Evolutionary conservation across 2,797 vertebrate species (phyloP), one percentile per base, ranked within the genome.

Genomic region (Tarsius wallacei): DNA sequence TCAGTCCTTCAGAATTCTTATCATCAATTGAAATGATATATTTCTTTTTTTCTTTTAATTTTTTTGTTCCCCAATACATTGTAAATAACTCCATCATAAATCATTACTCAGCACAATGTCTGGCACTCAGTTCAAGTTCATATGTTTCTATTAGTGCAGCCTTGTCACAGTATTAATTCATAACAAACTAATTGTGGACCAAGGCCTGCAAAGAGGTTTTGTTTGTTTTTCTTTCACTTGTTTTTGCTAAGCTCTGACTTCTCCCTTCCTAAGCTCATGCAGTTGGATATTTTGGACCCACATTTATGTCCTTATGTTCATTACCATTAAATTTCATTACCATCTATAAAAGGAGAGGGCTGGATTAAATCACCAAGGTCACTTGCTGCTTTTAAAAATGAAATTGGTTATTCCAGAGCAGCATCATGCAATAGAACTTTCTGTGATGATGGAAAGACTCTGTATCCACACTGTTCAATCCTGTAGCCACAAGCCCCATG

Each of bases 301-400:
- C 59, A 11, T 94, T 97, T 94, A 96, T 96, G 64, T 87, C 91
- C 86, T 93, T 91, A 81, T 94, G 91, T 93, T 97, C 82, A 76
- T 97, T 95, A 94, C 33, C 83, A 91, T 97, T 97, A 96, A 80
- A 82, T 94, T 97, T 96, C 89, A 95, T 97, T 94, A 64, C 88
- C 33, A 11, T 70, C 59, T 71, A 76, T 97, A 96, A 97, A 97
- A 66, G 74, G 74, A 95, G 76, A 93, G 81, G 47, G 15, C 87
- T 94, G 84, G 66, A 64, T 74, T 92, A 73, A 87, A 95, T 93
- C 57, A 90, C 70, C 80, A 93, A 91, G 81, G 83, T 91, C 93
- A 85, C 57, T 92, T 55, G 47, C 49, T 82, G 85, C 87, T 96
- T 63, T 96, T 74, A 87, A 89, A 96, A 93, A 85, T 85, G n/a